phyloP scores from a whole-genome alignment of 2,113 vertebrate species.

The Micronisus gabar region DNA sequence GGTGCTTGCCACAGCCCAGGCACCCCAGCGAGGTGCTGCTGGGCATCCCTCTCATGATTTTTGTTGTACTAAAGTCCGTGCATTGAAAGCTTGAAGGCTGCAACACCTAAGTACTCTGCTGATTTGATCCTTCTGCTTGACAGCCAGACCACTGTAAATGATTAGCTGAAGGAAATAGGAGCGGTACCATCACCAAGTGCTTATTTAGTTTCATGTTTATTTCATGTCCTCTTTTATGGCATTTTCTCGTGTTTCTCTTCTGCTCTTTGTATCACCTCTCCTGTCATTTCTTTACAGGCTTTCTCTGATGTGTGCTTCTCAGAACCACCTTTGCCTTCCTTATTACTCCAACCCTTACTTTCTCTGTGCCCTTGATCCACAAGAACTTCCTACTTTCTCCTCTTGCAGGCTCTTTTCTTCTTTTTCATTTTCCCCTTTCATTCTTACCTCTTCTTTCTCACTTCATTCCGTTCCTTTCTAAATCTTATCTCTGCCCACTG shows the following conservation, averaged over 20 bases:
- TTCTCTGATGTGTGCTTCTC: background rate
- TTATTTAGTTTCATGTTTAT: background rate
- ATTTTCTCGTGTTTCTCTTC: background rate
- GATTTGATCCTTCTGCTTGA: background rate
- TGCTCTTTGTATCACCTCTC: background rate
- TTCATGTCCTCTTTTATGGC: background rate
- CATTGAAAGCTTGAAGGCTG: background rate
- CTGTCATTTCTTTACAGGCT: background rate
- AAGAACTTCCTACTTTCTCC: background rate
- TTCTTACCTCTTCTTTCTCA: background rate
- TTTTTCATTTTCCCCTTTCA: background rate
- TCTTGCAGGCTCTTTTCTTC: rapidly evolving
- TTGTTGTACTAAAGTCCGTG: background rate
- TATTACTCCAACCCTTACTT: background rate
- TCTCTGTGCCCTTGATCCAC: background rate
- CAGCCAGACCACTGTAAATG: background rate
- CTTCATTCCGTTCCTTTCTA: background rate
- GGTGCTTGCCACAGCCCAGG: background rate
- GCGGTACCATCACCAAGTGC: background rate
- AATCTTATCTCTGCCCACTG: background rate
- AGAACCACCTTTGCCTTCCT: background rate
- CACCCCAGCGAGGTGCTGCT: background rate
- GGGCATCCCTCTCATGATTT: background rate
- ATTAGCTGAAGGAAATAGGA: background rate
- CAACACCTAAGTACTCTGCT: background rate